Evolutionary conservation across 2,888 invertebrate genomes (phyloP).

Genomic region (Amblyjoppa proteus): DNA sequence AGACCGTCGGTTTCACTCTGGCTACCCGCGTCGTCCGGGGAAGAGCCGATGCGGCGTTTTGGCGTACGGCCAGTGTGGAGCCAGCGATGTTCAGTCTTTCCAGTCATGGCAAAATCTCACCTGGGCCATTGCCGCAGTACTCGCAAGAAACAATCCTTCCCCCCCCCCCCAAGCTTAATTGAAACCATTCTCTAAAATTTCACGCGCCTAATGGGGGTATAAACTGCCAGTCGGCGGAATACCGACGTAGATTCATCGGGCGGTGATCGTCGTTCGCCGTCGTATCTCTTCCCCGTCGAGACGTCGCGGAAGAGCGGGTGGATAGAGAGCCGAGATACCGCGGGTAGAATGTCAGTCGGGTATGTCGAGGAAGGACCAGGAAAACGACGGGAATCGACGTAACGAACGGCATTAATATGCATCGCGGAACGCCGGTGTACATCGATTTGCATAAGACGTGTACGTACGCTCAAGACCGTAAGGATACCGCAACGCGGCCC

Average conservation of each 20-base stretch:
- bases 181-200: background rate
- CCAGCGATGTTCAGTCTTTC: no score
- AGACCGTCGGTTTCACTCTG: no score
- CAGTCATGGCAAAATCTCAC: no score
- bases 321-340: conserved; percentile 25
- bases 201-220: background rate
- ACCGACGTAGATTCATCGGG: conserved; percentile 1
- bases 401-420: conserved; percentile 70
- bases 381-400: conserved; percentile 57
- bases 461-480: conserved; percentile 26
- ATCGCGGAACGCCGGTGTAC: conserved; percentile 62
- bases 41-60: no score
- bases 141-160: background rate
- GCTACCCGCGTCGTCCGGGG: no score
- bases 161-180: background rate
- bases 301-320: background rate
- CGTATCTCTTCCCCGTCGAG: background rate
- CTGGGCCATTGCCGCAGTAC: background rate
- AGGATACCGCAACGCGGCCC: conserved; percentile 38
- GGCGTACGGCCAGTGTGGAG: no score
- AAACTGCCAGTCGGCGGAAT: background rate
- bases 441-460: conserved; percentile 68
- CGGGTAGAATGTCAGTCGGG: conserved; percentile 9
- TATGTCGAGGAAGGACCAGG: conserved; percentile 16
- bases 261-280: background rate